Conservation (phyloP, 2,113 vertebrate genomes). For the Cyanocitta stelleri region DNA sequence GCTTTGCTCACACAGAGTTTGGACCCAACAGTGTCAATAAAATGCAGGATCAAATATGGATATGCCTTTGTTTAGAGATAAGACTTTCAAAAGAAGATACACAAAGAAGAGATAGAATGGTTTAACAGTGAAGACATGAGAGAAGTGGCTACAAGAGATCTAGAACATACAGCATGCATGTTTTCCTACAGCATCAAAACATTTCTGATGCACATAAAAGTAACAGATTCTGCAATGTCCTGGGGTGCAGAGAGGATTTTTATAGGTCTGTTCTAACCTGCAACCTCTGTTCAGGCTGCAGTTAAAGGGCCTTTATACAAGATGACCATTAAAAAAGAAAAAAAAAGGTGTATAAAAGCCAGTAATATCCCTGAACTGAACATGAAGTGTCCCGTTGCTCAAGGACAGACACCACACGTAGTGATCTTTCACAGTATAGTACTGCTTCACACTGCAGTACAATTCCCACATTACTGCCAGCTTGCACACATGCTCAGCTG, state of each 20-base stretch:
- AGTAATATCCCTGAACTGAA: constrained; percentile 2
- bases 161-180: neutral
- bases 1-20: neutral
- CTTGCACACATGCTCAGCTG: neutral
- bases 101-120: neutral
- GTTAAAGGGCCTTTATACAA: neutral
- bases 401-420: neutral
- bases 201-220: neutral
- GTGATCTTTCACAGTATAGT: neutral
- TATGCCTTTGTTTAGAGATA: neutral
- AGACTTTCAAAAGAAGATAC: neutral
- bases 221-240: neutral
- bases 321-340: neutral
- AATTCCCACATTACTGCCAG: neutral
- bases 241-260: neutral
- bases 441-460: neutral
- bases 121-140: neutral
- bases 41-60: neutral
- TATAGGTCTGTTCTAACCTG: neutral
- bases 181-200: neutral
- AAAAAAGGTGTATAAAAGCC: neutral
- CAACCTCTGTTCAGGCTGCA: neutral
- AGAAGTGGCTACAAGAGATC: neutral
- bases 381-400: neutral
- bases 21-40: constrained; percentile 38